phyloP scores from a whole-genome alignment of 1,140 invertebrate genomes.

The Tetranychus cinnabarinus region DNA sequence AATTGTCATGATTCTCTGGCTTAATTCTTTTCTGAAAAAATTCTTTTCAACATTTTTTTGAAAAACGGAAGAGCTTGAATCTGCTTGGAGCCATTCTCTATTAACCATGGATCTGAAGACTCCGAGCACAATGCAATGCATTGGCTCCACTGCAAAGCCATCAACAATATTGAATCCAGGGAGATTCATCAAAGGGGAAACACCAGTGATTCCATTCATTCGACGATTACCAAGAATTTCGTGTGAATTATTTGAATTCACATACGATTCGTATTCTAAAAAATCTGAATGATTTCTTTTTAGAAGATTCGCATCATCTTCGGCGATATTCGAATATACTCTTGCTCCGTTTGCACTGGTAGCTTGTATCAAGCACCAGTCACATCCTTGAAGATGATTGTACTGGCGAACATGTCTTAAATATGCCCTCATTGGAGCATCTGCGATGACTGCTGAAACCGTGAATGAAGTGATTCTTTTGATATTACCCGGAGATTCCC shows the following conservation, averaged over 20 bases:
- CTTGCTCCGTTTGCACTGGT: background rate
- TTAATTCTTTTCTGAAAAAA: background rate
- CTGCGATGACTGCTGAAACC: background rate
- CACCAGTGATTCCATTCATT: background rate
- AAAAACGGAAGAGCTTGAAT: background rate
- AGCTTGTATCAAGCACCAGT: background rate
- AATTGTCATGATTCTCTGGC: background rate
- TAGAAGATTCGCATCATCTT: background rate
- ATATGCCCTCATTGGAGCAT: background rate
- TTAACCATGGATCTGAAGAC: background rate
- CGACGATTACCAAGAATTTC: background rate
- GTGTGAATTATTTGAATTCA: no score
- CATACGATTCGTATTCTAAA: background rate
- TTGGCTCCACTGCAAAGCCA: background rate
- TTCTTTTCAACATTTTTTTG: background rate
- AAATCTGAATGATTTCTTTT: background rate
- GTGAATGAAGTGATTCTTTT: background rate
- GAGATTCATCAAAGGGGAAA: background rate
- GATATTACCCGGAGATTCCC: background rate
- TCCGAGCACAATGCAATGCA: background rate
- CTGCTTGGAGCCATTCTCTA: background rate
- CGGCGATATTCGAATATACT: background rate
- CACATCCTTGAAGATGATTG: background rate
- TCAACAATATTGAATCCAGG: background rate
- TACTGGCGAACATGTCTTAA: background rate